Conservation (phyloP, 2,797 vertebrate genomes). For the Cyclura pinguis region DNA sequence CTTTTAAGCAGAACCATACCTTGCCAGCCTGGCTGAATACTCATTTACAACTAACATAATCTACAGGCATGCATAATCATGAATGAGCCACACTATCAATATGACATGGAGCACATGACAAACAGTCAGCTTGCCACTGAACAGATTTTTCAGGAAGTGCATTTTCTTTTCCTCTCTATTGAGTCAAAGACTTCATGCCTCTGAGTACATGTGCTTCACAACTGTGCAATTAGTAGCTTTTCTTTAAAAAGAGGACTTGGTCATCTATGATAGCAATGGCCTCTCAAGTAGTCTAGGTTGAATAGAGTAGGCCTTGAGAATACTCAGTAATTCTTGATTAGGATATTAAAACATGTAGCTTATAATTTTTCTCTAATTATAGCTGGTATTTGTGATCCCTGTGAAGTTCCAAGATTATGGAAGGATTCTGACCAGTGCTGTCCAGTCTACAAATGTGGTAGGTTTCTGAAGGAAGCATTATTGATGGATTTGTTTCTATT, state of each 20-base stretch:
- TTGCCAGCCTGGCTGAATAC: no score
- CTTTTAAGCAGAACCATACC: no score
- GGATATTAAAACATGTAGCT: neutral
- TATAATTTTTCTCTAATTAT: conserved; percentile 23
- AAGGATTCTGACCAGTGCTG: conserved; percentile 86
- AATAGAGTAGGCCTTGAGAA: neutral
- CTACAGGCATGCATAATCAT: no score
- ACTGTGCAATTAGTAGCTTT: neutral
- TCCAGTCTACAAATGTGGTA: conserved; percentile 93
- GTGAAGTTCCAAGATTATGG: conserved; percentile 87
- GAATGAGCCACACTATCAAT: no score
- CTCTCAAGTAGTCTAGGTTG: neutral
- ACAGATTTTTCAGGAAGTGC: neutral
- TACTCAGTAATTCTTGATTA: neutral
- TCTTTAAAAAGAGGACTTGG: neutral
- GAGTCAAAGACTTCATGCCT: neutral
- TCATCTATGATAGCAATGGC: neutral
- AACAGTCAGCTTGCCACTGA: no score
- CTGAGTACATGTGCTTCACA: neutral
- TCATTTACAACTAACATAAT: no score
- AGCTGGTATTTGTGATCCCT: conserved; percentile 88
- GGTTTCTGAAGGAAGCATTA: conserved; percentile 60
- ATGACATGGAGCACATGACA: no score
- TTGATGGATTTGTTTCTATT: neutral
- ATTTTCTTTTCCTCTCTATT: neutral